A percentile compares a stretch with the other conserved stretches of the same genome.
Evolutionary conservation across 2,888 invertebrate species (phyloP).

Genomic region (Pachydiplax longipennis): DNA sequence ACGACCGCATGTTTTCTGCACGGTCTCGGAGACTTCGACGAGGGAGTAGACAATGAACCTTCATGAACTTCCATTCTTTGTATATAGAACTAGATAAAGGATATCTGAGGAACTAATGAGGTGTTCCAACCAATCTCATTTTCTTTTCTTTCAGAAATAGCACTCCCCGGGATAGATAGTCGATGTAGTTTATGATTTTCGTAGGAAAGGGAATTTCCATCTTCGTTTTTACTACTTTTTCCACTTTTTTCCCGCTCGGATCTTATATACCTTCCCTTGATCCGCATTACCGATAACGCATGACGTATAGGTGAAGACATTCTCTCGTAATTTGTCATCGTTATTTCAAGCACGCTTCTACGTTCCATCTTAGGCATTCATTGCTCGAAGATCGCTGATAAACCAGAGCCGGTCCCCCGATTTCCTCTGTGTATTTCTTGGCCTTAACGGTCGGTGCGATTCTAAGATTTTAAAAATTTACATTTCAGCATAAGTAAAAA

Average conservation of each 20-base stretch:
- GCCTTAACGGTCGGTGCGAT: too few species aligned
- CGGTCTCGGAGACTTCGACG: neutral
- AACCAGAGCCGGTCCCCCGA: neutral
- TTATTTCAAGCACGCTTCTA: slow-evolving; percentile 10
- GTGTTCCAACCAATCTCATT: too few species aligned
- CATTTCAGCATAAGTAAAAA: too few species aligned
- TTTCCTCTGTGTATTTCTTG: too few species aligned
- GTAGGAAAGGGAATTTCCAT: neutral
- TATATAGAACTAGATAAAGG: too few species aligned
- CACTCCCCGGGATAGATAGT: too few species aligned
- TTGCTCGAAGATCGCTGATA: neutral
- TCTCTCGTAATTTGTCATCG: slow-evolving; percentile 34
- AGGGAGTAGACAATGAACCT: neutral
- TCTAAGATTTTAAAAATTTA: too few species aligned
- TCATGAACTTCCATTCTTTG: neutral
- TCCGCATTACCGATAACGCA: neutral
- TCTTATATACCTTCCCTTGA: neutral
- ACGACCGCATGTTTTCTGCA: neutral
- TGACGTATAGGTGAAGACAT: neutral
- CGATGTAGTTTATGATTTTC: too few species aligned
- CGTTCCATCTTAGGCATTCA: neutral
- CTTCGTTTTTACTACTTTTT: neutral
- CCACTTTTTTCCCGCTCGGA: neutral
- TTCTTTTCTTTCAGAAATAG: too few species aligned
- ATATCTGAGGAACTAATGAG: too few species aligned